phyloP scores from a whole-genome alignment of 2,888 invertebrate genomes.

The Orthosia gracilis region DNA sequence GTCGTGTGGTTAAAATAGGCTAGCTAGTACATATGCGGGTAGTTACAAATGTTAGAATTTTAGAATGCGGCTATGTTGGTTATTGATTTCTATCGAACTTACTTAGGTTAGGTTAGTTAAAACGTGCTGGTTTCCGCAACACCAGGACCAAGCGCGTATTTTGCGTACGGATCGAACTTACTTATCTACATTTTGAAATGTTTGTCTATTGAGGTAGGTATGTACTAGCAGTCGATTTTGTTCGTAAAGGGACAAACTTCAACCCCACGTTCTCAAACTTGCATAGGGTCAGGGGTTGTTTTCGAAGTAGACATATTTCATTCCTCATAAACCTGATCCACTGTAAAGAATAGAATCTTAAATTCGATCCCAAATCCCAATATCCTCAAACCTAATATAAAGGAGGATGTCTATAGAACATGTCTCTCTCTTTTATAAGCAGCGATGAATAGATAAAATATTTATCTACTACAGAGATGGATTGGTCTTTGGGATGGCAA shows the following conservation, averaged over 20 bases:
- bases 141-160: too few species aligned
- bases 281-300: neutral
- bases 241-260: neutral
- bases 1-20: slow-evolving; percentile 11
- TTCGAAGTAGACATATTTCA: neutral
- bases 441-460: too few species aligned
- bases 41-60: slow-evolving; percentile 3
- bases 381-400: too few species aligned
- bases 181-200: neutral
- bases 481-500: too few species aligned
- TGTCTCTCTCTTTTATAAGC: too few species aligned
- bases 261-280: neutral
- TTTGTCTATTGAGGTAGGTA: neutral
- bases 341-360: too few species aligned
- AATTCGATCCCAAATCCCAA: too few species aligned
- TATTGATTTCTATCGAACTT: slow-evolving; percentile 31
- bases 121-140: too few species aligned
- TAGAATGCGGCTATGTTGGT: slow-evolving; percentile 16
- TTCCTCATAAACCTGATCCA: too few species aligned
- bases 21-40: slow-evolving; percentile 7
- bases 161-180: neutral
- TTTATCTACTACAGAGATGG: too few species aligned
- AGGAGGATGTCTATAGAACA: too few species aligned
- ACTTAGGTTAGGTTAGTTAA: too few species aligned
- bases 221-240: neutral